Evolutionary conservation across 2,113 vertebrate genomes (phyloP), one percentile per base, ranked within the genome.

Genomic region (Megalops atlanticus): DNA sequence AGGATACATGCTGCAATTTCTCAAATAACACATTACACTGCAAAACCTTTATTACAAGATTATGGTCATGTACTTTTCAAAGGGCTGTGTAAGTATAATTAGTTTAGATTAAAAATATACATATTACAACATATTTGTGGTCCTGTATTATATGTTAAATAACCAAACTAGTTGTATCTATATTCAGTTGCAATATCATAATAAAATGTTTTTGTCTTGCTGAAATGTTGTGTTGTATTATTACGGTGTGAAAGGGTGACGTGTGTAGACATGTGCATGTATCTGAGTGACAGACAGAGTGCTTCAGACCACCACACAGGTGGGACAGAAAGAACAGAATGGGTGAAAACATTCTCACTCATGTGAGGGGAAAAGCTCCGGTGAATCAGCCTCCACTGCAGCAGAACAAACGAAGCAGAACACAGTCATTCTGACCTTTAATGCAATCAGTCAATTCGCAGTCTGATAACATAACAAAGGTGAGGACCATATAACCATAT

Each of bases 361-460:
- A n/a, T 64, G 8, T 64, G 49, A 21, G 1, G n/a, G n/a, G n/a
- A n/a, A n/a, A n/a, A n/a, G 43, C 43, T 45, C 43, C 4, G 43
- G 12, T 45, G 43, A 45, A 45, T 45, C 21, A 58, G 52, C 3
- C 16, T 24, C 6, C 16, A 24, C 52, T 58, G 52, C 21, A 6
- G 24, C 15, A 58, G 2, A 58, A 58, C 21, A 58, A n/a, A 58
- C 58, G 31, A 64, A 24, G 7, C 58, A 64, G 31, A 24, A 31
- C 8, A 31, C n/a, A 64, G 58, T 64, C 58, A 64, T n/a, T 64
- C 24, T 64, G 58, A 64, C 58, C 58, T 64, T 64, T 64, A 64
- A 27, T 64, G 58, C 24, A 64, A 64, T 64, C 58, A 64, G 1
- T 64, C 2, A 27, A 10, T 64, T 7, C 31, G 31, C 58, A 64